A percentile compares a stretch with the other conserved stretches of the same genome.
These are phyloP conservation scores for Eubasilissa splendida DNA, from an alignment of 2,888 invertebrate species.

Conservation along the genomic window DNA sequence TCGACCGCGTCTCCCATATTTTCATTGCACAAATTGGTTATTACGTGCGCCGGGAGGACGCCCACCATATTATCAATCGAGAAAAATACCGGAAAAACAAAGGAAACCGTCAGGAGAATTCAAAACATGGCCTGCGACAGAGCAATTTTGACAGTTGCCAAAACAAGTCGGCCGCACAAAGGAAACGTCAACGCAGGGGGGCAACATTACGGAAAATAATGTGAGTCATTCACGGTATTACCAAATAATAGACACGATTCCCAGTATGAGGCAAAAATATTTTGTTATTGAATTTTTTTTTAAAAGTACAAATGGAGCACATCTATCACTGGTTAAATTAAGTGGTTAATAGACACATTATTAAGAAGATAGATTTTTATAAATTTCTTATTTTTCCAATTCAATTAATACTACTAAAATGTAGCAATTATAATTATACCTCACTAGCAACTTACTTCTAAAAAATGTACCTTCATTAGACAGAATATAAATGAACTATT, in stretches of 20 bases:
- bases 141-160: constrained; percentile 40
- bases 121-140: constrained; percentile 20
- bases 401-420: no score
- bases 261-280: no score
- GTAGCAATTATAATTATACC: no score
- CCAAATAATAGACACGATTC: not conserved
- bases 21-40: constrained; percentile 28
- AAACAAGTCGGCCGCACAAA: constrained; percentile 34
- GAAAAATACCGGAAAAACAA: constrained; percentile 36
- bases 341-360: no score
- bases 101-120: not conserved
- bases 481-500: no score
- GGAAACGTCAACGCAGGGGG: constrained; percentile 32
- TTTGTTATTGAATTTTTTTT: no score
- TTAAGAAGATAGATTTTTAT: no score
- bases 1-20: constrained; percentile 34
- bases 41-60: constrained; percentile 31
- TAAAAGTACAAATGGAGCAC: no score
- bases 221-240: constrained; percentile 33
- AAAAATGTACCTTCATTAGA: no score
- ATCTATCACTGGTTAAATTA: no score
- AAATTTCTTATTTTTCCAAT: no score
- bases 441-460: no score
- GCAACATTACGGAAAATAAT: constrained; percentile 12
- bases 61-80: constrained; percentile 43